These are phyloP conservation scores for Hyles euphorbiae DNA, from an alignment of 1,140 invertebrate genomes.

Conservation along the genomic window DNA sequence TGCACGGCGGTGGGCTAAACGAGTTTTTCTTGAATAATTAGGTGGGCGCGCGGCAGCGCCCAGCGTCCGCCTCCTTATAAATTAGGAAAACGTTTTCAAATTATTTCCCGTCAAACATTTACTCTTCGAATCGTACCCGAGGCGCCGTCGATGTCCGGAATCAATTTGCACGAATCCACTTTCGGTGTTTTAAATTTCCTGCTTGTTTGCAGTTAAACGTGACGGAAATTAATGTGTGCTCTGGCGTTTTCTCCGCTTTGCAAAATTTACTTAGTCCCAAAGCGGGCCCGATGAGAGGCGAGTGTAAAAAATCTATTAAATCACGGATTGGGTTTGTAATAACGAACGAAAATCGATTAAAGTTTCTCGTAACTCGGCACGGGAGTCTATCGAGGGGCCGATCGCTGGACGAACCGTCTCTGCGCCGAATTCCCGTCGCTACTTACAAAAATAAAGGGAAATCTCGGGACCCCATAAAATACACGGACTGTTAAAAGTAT, in stretches of 20 bases:
- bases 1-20: slow-evolving; percentile 16
- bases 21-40: slow-evolving; percentile 38
- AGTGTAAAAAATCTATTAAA: slow-evolving; percentile 53
- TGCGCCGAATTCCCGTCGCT: slow-evolving; percentile 12
- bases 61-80: slow-evolving; percentile 34
- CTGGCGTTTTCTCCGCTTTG: slow-evolving; percentile 34
- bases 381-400: slow-evolving; percentile 34
- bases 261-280: slow-evolving; percentile 30
- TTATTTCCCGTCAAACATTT: slow-evolving; percentile 56
- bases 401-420: slow-evolving; percentile 26
- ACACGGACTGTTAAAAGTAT: slow-evolving; percentile 1
- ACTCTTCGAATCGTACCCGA: slow-evolving; percentile 38
- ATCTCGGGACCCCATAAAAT: slow-evolving; percentile 10
- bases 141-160: slow-evolving; percentile 46
- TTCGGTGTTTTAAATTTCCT: slow-evolving; percentile 47
- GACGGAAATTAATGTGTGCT: slow-evolving; percentile 66
- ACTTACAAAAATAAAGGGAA: slow-evolving; percentile 32
- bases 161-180: slow-evolving; percentile 56
- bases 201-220: slow-evolving; percentile 37
- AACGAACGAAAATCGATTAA: slow-evolving; percentile 48
- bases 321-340: slow-evolving; percentile 41
- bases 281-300: slow-evolving; percentile 14
- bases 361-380: slow-evolving; percentile 24
- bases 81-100: slow-evolving; percentile 61
- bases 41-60: slow-evolving; percentile 16